A percentile compares a stretch with the other conserved stretches of the same genome.
Evolutionary conservation across 1,140 invertebrate species (phyloP).

Genomic region (Pemphigus obesinymphae): DNA sequence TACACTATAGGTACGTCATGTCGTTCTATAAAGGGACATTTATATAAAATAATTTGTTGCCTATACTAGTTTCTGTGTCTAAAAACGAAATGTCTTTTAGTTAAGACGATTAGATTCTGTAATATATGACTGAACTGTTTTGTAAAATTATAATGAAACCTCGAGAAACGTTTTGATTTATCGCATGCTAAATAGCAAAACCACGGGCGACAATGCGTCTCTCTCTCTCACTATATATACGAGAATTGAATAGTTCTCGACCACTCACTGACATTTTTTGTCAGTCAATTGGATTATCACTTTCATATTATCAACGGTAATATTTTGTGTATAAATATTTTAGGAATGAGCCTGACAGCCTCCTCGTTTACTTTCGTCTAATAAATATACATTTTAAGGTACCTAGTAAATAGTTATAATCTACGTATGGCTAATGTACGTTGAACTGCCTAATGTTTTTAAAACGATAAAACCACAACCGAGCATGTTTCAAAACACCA

Average conservation of each 20-base stretch:
- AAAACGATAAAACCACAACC: conserved; percentile 3
- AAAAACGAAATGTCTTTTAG: neutral
- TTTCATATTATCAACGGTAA: neutral
- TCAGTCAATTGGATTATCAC: conserved; percentile 15
- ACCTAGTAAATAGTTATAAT: neutral
- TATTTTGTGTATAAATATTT: neutral
- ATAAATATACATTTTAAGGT: neutral
- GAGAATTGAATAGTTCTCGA: neutral
- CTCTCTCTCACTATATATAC: too few relatives aligned
- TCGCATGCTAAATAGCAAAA: neutral
- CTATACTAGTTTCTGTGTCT: neutral
- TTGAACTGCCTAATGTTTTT: neutral
- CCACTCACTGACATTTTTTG: neutral
- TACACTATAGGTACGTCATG: too few relatives aligned
- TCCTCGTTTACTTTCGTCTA: neutral
- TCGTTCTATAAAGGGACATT: neutral
- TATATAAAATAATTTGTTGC: conserved; percentile 5
- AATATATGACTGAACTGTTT: neutral
- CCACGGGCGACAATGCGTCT: neutral
- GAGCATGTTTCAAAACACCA: neutral
- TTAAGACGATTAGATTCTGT: neutral
- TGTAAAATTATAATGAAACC: neutral
- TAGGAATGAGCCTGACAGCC: neutral
- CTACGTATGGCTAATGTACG: neutral
- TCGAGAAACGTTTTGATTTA: neutral